Base-by-base conservation (phyloP, 2,797 vertebrate species). In the Malurus leucopterus region DNA sequence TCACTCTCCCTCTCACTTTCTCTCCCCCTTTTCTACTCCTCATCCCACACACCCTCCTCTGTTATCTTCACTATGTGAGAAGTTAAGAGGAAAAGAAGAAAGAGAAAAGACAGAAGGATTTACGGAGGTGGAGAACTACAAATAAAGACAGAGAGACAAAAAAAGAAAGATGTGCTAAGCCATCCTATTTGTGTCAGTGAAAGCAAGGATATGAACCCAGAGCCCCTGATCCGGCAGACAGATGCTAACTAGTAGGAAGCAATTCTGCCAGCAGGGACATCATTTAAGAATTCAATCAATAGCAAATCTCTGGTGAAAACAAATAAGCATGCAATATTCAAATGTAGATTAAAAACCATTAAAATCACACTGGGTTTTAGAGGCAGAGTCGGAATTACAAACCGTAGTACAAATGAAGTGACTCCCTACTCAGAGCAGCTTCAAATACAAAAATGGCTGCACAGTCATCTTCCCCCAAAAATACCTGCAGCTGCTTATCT, bases 41-140 rank as follows among this genome's bases (percentile, higher is more conserved):
- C 92, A 86, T 90, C 94, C 92, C 93, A 95, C 93, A 93, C 94
- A 91, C 9, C 89, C 89, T 94, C 87, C 92, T 93, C 93, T 95
- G 67, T 91, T 80, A 91, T 67, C 57, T 91, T 61, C 87, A 75
- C 93, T 85, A 23, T 8, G 34, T 49, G 86, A 94, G 87, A 89
- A 92, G 61, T 86, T 71, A 67, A 86, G 83, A 88, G 83, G 62
- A 72, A 86, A 74, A 94, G 84, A 90, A 95, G 86, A 92, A 91
- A 88, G 83, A 94, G 87, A 84, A 90, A 91, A 94, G 91, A 86
- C 87, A 95, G 93, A 93, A 94, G 77, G 79, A 89, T 81, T 95
- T 89, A 92, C 12, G 86, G 86, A 92, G 93, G 94, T 77, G 91
- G 91, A 84, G 78, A 89, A 75, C 73, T 75, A 91, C 86, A 94